phyloP scores from a whole-genome alignment of 2,888 invertebrate species.

The Xylota segnis region DNA sequence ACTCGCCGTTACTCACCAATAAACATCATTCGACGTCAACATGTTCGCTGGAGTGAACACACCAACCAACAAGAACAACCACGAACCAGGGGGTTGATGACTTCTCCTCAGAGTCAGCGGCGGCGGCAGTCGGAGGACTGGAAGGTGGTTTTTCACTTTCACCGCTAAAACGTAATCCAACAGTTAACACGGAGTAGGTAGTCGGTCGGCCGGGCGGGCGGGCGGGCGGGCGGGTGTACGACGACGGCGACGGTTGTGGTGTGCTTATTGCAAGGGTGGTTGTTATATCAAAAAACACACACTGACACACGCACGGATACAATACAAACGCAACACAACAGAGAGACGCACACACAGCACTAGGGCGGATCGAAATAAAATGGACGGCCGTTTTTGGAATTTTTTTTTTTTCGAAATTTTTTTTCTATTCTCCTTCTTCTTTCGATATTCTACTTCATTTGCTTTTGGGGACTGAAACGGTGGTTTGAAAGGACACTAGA shows the following conservation, averaged over 20 bases:
- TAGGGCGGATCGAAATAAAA: slow-evolving; percentile 75
- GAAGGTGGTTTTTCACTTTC: slow-evolving; percentile 75
- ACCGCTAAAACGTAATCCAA: slow-evolving; percentile 74
- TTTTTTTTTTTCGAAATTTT: slow-evolving; percentile 26
- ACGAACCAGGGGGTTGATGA: slow-evolving; percentile 70
- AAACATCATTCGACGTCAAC: slow-evolving; percentile 83
- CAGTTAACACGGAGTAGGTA: slow-evolving; percentile 51
- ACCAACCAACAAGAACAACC: slow-evolving; percentile 7
- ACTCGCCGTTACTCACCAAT: slow-evolving; percentile 80
- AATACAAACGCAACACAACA: slow-evolving; percentile 38
- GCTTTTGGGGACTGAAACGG: slow-evolving; percentile 2
- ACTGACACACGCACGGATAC: slow-evolving; percentile 46
- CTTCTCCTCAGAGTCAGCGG: slow-evolving; percentile 52
- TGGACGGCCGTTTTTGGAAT: slow-evolving; percentile 80
- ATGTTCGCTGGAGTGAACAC: slow-evolving; percentile 79
- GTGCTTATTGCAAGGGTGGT: slow-evolving; percentile 40
- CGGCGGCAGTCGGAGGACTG: neutral
- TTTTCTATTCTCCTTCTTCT: neutral
- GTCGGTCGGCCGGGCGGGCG: too few species aligned
- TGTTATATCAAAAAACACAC: slow-evolving; percentile 64
- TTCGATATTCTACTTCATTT: slow-evolving; percentile 12
- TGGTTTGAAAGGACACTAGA: slow-evolving; percentile 5
- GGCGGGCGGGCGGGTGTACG: neutral
- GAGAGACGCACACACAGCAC: slow-evolving; percentile 66
- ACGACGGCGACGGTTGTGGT: too few species aligned